Evolutionary conservation across 1,140 invertebrate genomes (phyloP).

Genomic region (Hyles euphorbiae): DNA sequence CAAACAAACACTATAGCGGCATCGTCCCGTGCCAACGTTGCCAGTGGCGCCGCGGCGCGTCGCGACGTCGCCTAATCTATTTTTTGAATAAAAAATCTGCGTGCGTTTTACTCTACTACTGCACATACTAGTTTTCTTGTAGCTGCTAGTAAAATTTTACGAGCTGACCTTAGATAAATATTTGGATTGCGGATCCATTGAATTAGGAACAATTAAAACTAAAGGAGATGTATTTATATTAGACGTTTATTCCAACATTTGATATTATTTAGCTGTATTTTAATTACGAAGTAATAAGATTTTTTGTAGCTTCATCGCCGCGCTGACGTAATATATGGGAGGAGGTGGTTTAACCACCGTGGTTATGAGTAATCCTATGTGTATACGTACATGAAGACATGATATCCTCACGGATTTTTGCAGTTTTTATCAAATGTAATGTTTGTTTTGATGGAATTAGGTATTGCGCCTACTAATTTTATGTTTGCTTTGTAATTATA

Average conservation of each 20-base stretch:
- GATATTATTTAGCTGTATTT: background rate
- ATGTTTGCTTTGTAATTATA: too few species aligned
- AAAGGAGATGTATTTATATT: constrained; percentile 6
- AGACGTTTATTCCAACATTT: constrained; percentile 11
- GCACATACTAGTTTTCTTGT: constrained; percentile 4
- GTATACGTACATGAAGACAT: background rate
- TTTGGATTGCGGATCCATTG: constrained; percentile 23
- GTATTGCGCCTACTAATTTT: too few species aligned
- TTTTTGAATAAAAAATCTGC: constrained; percentile 44
- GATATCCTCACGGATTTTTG: too few species aligned
- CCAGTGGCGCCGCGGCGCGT: constrained; percentile 54
- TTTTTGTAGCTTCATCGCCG: background rate
- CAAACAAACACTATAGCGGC: constrained; percentile 55
- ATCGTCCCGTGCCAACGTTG: constrained; percentile 56
- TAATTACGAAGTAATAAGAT: background rate
- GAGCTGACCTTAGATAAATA: constrained; percentile 26
- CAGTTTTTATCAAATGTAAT: too few species aligned
- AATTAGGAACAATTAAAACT: constrained; percentile 4
- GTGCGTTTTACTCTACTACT: background rate
- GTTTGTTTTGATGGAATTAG: too few species aligned
- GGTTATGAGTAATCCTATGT: background rate
- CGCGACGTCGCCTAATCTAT: constrained; percentile 49
- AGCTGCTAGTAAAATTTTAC: constrained; percentile 20
- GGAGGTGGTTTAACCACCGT: too few species aligned
- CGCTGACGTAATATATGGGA: too few species aligned